phyloP scores from a whole-genome alignment of 2,888 invertebrate genomes.

The Dendrolimus houi region DNA sequence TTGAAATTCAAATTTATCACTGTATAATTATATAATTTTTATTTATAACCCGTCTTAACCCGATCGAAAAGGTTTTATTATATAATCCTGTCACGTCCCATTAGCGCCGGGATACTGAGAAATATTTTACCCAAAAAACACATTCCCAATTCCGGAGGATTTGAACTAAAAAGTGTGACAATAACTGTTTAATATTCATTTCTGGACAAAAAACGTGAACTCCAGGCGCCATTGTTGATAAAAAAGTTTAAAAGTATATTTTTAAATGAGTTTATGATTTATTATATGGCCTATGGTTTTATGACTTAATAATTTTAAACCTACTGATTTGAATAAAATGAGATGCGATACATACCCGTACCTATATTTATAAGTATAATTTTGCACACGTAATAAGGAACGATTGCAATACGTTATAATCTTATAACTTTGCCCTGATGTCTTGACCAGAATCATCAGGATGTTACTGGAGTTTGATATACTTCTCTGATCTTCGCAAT shows the following conservation, averaged over 20 bases:
- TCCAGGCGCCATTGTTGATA: slow-evolving; percentile 16
- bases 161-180: slow-evolving; percentile 35
- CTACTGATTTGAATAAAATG: slow-evolving; percentile 7
- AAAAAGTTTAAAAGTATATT: slow-evolving; percentile 29
- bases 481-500: too few species aligned
- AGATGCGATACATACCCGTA: too few species aligned
- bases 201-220: slow-evolving; percentile 20
- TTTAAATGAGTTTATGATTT: slow-evolving; percentile 20
- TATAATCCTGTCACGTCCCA: slow-evolving; percentile 27
- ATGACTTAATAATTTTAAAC: slow-evolving; percentile 11
- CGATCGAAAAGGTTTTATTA: neutral
- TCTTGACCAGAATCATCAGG: too few species aligned
- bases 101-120: slow-evolving; percentile 32
- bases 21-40: too few species aligned
- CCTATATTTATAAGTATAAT: too few species aligned
- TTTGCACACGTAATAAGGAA: too few species aligned
- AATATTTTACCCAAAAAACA: slow-evolving; percentile 25
- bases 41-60: too few species aligned
- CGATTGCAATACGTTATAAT: too few species aligned
- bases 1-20: too few species aligned
- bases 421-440: too few species aligned
- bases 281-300: slow-evolving; percentile 25
- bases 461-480: too few species aligned
- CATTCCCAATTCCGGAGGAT: slow-evolving; percentile 39
- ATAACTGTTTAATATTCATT: slow-evolving; percentile 41